These are phyloP conservation scores for Apteryx mantelli DNA, from an alignment of 2,113 vertebrate species.

Conservation along the genomic window DNA sequence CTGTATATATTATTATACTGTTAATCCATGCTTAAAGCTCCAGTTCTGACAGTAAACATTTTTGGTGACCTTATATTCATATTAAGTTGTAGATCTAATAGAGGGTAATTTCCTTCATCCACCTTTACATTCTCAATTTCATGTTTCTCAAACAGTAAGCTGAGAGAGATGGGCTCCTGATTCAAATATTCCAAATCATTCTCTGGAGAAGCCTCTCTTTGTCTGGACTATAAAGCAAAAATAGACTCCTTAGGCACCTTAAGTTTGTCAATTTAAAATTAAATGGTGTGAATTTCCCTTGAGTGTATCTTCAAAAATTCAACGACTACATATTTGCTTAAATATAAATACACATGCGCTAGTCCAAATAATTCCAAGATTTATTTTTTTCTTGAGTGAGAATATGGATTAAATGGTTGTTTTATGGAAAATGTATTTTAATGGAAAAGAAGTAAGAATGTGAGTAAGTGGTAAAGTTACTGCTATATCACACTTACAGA, in stretches of 20 bases:
- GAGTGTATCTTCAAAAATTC: background rate
- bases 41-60: background rate
- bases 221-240: background rate
- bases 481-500: background rate
- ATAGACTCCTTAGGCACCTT: background rate
- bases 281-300: background rate
- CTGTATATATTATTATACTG: no score
- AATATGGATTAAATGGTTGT: background rate
- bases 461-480: background rate
- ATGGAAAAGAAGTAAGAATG: background rate
- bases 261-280: background rate
- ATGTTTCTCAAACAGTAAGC: background rate
- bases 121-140: background rate
- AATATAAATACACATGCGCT: background rate
- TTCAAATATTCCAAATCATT: background rate
- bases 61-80: background rate
- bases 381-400: background rate
- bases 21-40: background rate
- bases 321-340: background rate
- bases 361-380: background rate
- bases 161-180: background rate
- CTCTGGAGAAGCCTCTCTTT: background rate
- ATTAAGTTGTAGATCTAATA: background rate
- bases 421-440: background rate
- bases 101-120: background rate